Conservation (phyloP, 2,113 vertebrate genomes). For the Boleophthalmus pectinirostris region DNA sequence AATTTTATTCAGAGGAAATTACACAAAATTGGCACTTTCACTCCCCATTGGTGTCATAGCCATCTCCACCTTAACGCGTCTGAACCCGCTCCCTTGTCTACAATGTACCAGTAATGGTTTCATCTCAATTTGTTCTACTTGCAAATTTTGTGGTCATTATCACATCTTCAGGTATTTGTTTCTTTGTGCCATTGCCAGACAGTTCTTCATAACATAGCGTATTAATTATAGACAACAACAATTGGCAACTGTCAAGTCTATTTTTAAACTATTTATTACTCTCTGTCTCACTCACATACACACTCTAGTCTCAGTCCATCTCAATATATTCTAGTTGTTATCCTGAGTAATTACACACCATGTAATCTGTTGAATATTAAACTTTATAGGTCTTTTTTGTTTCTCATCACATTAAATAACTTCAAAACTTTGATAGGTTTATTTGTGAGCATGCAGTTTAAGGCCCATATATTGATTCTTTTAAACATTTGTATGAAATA, state of each 20-base stretch:
- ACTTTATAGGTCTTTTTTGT: not conserved
- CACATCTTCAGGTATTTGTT: not conserved
- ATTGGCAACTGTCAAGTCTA: not conserved
- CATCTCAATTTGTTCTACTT: slow-evolving; percentile 32
- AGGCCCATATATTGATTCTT: not conserved
- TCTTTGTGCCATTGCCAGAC: slow-evolving; percentile 29
- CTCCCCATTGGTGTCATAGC: slow-evolving; percentile 38
- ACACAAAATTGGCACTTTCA: slow-evolving; percentile 17
- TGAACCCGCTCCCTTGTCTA: slow-evolving; percentile 19
- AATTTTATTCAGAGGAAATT: slow-evolving; percentile 17
- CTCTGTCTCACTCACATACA: not conserved
- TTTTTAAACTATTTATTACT: not conserved
- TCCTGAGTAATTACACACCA: too few species aligned
- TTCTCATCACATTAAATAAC: not conserved
- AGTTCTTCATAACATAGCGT: not conserved
- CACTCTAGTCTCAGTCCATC: not conserved
- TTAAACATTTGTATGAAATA: not conserved
- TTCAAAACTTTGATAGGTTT: not conserved
- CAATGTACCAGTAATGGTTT: slow-evolving; percentile 19
- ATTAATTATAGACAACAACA: slow-evolving; percentile 7
- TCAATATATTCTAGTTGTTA: not conserved
- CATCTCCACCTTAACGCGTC: slow-evolving; percentile 7
- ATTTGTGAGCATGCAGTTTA: not conserved
- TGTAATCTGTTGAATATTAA: too few species aligned
- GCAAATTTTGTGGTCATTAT: slow-evolving; percentile 10